These are phyloP conservation scores for Opisthograptis luteolata DNA, from an alignment of 2,888 invertebrate species.

Conservation along the genomic window DNA sequence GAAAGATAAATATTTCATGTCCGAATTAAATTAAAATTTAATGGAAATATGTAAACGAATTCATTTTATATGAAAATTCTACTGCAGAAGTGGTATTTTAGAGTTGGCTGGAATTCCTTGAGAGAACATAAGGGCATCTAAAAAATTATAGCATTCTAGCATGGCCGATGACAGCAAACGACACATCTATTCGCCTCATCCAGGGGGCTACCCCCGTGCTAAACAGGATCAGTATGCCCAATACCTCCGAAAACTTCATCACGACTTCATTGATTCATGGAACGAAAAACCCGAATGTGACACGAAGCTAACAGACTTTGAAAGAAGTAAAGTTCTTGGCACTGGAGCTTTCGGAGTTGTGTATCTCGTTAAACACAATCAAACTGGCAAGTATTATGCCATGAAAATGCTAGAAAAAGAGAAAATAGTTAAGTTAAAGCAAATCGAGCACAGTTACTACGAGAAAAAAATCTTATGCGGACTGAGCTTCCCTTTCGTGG, in stretches of 20 bases:
- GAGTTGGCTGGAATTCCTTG: too few species aligned
- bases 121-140: too few species aligned
- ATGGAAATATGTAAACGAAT: background rate
- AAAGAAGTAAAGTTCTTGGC: conserved; percentile 90
- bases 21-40: too few species aligned
- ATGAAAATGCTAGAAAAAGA: conserved; percentile 96
- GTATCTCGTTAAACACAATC: conserved; percentile 86
- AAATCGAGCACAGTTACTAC: conserved; percentile 93
- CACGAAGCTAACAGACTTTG: conserved; percentile 85
- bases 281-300: conserved; percentile 55
- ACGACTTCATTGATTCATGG: conserved; percentile 73
- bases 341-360: conserved; percentile 96
- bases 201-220: conserved; percentile 56
- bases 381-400: conserved; percentile 87
- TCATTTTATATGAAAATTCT: background rate
- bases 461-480: conserved; percentile 95
- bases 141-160: too few species aligned
- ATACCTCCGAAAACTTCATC: conserved; percentile 64
- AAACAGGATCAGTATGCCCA: conserved; percentile 67
- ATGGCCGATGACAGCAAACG: conserved; percentile 52
- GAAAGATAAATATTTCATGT: too few species aligned
- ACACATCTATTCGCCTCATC: conserved; percentile 34
- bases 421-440: conserved; percentile 93
- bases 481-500: conserved; percentile 94
- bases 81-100: too few species aligned